Evolutionary conservation across 2,888 invertebrate genomes (phyloP).

Genomic region (Caenorhabditis panamensis): DNA sequence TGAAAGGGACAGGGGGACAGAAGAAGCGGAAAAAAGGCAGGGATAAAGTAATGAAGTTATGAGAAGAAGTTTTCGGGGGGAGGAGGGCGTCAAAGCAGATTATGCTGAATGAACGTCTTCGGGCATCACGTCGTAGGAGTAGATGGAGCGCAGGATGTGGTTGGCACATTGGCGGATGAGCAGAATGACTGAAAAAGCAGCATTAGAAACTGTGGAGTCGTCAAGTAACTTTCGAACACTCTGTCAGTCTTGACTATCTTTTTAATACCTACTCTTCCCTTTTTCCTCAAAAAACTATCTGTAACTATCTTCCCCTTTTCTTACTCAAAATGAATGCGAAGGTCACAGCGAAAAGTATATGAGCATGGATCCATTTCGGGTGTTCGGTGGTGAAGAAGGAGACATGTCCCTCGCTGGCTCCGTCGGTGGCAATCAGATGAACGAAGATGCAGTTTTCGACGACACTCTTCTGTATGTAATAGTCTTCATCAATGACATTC

Average conservation of each 20-base stretch:
- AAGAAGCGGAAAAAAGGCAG: no score
- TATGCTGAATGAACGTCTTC: not conserved
- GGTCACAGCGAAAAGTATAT: conserved; percentile 10
- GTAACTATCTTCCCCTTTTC: not conserved
- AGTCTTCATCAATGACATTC: conserved; percentile 8
- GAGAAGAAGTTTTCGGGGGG: not conserved
- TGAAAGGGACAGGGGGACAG: not conserved
- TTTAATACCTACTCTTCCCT: not conserved
- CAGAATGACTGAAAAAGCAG: conserved; percentile 26
- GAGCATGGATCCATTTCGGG: conserved; percentile 3
- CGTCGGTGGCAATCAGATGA: conserved; percentile 16
- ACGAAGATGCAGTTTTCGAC: not conserved
- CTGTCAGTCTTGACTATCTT: no score
- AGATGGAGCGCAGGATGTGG: conserved; percentile 15
- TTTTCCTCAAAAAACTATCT: no score
- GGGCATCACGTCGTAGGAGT: conserved; percentile 25
- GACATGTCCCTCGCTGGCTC: conserved; percentile 1
- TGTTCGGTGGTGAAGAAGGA: not conserved
- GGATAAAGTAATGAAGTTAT: not conserved
- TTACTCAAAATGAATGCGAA: conserved; percentile 4
- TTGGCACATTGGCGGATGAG: conserved; percentile 20
- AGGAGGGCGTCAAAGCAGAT: no score
- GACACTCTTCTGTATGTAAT: not conserved
- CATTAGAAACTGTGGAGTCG: no score
- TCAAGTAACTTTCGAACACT: no score